phyloP scores from a whole-genome alignment of 2,797 vertebrate species.

The Mallotus villosus region DNA sequence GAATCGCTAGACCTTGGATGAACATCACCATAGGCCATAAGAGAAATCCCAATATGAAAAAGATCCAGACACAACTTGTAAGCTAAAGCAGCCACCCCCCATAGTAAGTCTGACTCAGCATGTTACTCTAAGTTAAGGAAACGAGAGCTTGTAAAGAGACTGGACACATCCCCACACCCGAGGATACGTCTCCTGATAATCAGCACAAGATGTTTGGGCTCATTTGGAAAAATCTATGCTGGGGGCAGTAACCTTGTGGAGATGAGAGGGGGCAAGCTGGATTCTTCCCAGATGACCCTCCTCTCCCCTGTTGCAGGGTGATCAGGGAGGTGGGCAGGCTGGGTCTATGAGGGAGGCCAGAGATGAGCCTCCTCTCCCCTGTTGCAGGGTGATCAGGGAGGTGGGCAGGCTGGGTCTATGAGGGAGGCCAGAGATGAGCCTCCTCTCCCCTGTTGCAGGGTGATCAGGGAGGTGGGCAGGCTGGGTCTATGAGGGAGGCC shows the following conservation, averaged over 20 bases:
- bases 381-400: constrained; percentile 7
- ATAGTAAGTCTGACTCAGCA: constrained; percentile 49
- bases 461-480: constrained; percentile 20
- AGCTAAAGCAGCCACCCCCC: constrained; percentile 28
- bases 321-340: constrained; percentile 21
- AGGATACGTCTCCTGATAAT: constrained; percentile 52
- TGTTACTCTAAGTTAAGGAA: constrained; percentile 48
- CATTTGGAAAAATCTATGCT: constrained; percentile 13
- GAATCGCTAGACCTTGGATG: constrained; percentile 54
- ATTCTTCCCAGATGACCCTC: constrained; percentile 12
- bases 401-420: constrained; percentile 31
- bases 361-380: constrained; percentile 7
- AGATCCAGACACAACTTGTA: constrained; percentile 44
- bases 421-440: constrained; percentile 25
- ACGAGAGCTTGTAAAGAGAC: constrained; percentile 45
- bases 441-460: constrained; percentile 7
- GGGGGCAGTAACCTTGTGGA: constrained; percentile 32
- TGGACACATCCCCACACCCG: constrained; percentile 25
- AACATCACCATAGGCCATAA: constrained; percentile 40
- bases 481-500: constrained; percentile 30
- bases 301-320: constrained; percentile 9
- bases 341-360: constrained; percentile 34
- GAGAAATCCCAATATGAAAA: constrained; percentile 45
- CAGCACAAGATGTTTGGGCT: constrained; percentile 54
- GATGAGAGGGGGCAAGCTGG: constrained; percentile 35